phyloP scores from a whole-genome alignment of 1,140 invertebrate genomes.

The Brachystomella parvula region DNA sequence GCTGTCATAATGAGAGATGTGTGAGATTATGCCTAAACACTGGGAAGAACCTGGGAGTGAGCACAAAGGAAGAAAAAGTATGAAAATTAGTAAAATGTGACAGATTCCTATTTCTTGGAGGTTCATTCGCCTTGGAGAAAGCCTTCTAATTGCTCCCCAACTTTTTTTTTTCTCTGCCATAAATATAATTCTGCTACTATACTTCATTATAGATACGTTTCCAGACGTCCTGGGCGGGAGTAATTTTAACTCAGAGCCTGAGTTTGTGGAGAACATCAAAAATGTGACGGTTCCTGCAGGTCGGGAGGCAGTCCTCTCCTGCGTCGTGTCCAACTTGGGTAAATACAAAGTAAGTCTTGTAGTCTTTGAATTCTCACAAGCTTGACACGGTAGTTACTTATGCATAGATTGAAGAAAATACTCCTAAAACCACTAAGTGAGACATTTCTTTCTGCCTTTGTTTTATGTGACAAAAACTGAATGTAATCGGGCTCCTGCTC shows the following conservation, averaged over 20 bases:
- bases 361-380: neutral
- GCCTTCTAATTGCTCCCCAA: neutral
- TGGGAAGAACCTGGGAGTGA: neutral
- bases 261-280: conserved; percentile 61
- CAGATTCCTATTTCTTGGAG: neutral
- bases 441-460: conserved; percentile 22
- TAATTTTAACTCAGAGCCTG: conserved; percentile 50
- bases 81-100: neutral
- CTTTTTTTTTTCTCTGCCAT: neutral
- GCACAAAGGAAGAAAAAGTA: neutral
- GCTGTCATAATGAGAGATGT: neutral
- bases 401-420: neutral
- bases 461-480: conserved; percentile 39
- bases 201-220: conserved; percentile 12
- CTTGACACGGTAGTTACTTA: neutral
- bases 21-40: neutral
- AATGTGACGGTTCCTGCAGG: conserved; percentile 73
- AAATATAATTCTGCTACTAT: neutral
- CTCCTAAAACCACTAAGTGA: conserved; percentile 19
- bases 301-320: conserved; percentile 65
- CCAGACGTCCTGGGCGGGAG: conserved; percentile 5
- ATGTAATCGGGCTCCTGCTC: conserved; percentile 38
- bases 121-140: neutral
- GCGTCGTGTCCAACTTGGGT: conserved; percentile 66
- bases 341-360: conserved; percentile 61